phyloP scores from a whole-genome alignment of 1,140 invertebrate species.

The Procambarus clarkii region DNA sequence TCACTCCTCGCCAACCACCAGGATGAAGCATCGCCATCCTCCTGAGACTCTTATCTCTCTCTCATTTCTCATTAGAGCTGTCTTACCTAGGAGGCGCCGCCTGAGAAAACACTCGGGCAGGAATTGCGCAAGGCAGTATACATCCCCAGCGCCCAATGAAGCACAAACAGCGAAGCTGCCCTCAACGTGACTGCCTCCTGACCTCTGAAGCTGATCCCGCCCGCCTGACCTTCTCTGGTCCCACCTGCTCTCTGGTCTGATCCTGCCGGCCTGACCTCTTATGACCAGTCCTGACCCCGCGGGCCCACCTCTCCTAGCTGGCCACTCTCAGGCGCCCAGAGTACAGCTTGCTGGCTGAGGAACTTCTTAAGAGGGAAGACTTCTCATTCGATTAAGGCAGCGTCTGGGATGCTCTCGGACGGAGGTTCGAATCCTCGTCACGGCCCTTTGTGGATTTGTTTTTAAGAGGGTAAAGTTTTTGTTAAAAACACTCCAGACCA shows the following conservation, averaged over 20 bases:
- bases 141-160: neutral
- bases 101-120: neutral
- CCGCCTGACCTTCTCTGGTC: neutral
- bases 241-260: neutral
- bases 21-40: neutral
- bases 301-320: too few species aligned
- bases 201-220: neutral
- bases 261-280: neutral
- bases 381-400: too few species aligned
- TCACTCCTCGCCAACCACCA: too few species aligned
- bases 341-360: neutral
- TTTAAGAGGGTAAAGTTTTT: too few species aligned
- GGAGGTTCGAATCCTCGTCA: too few species aligned
- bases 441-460: too few species aligned
- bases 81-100: neutral
- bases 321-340: neutral
- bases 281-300: neutral
- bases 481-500: too few species aligned
- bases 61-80: neutral
- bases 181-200: neutral
- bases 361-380: too few species aligned
- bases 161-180: neutral
- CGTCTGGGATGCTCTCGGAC: too few species aligned
- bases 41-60: neutral
- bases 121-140: conserved; percentile 1